Base-by-base conservation (phyloP, 30 jellyfish, hydroid and myxozoan genomes). In the Mastigias papua region DNA sequence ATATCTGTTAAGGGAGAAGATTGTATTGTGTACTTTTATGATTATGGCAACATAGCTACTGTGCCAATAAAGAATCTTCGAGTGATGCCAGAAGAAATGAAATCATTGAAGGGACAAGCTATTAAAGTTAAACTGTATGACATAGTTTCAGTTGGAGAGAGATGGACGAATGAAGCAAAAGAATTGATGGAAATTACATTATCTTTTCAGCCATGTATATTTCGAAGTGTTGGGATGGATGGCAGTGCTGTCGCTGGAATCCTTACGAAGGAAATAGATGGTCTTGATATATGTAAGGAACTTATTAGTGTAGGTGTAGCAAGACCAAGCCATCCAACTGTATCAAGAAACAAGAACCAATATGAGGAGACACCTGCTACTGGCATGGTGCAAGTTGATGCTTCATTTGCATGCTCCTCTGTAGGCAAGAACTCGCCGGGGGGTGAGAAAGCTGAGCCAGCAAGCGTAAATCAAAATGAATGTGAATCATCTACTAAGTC, bases 21-120 rank as follows among this genome's bases (percentile, higher is more conserved):
- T 15, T 66, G 91, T 60, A 19, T 1, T 5, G 96, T 93, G 32
- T 93, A 29, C 75, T 93, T 93, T 77, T 76, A 62, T 34, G 98
- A 93, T 60, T 93, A 80, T 88, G 98, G 98, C 28, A 93, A 93
- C 81, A 26, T 81, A 2, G 94, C 90, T 16, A 68, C 76, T 16
- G 91, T 89, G 13, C 29, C 86, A 17, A 63, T 32, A 10, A 48
- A 34, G 11, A 61, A 84, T 29, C 62, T 87, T 13, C 71, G 72
- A 28, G 88, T 35, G 26, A 65, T 93, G 87, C 91, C 91, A 23
- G 84, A 82, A 9, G 97, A 93, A 34, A 76, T 69, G 64, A 84
- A 25, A 49, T 16, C 73, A 26, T 60, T 84, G 46, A 86, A 80
- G 0, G 87, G 87, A 16, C 93, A 84, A 63, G 93, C 93, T n/a